Evolutionary conservation across 2,888 invertebrate genomes (phyloP), one percentile per base, ranked within the genome.

Genomic region (Syritta pipiens): DNA sequence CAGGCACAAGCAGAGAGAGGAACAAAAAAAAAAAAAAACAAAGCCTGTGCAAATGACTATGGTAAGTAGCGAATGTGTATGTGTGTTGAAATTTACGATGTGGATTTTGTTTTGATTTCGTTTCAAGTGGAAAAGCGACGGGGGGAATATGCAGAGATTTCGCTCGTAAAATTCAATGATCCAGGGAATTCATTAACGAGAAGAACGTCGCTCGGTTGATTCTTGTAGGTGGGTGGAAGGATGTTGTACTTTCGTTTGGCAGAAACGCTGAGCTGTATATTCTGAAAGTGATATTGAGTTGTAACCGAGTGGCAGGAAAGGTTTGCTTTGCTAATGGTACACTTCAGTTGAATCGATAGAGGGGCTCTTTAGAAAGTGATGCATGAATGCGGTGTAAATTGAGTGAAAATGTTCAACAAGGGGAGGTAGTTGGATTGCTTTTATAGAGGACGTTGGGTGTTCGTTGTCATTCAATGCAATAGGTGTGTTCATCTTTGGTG

Each of bases 121-220:
- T 67, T 72, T 72, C 76, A 71, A 77, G 77, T 60, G 65, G 69
- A 62, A 42, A 60, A 60, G 32, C 3, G 32, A 5, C 1, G 46
- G 24, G 4, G 37, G 10, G 14, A n/a, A n/a, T n/a, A n/a, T n/a
- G 24, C 0, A n/a, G 12, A 17, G 28, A 57, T 55, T 72, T 40
- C 6, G 62, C 26, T 79, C 74, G 74, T 79, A 79, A 79, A 79
- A 74, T 67, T 72, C 67, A 79, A 79, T 68, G 79, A 68, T 79
- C 74, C 79, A 67, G 14, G 57, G 79, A 79, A 79, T 79, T 68
- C 74, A 72, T 79, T 74, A 68, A 63, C 42, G 48, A 51, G 62
- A 20, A 7, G 49, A 35, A 26, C 2, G 28, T 19, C 28, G n/a
- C 10, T 20, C 26, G 44, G 37, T 63, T 12, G 9, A 10, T 4